Conservation (phyloP, 53 echinoderm and acorn worm species). For the Echinometra lucunter region DNA sequence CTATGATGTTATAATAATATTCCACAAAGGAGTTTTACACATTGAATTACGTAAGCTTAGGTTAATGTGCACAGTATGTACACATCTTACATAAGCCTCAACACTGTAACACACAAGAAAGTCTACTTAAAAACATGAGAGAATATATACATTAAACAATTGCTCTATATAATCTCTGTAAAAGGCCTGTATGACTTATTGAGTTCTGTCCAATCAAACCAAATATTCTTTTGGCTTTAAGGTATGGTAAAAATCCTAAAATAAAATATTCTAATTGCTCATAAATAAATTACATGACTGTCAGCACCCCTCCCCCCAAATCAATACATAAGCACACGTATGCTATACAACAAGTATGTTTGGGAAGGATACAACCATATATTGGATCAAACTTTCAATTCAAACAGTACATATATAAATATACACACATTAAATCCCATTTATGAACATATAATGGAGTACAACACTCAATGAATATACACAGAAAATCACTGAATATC, state of each 20-base stretch:
- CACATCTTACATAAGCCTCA: not conserved
- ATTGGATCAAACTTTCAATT: not conserved
- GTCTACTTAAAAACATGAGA: not conserved
- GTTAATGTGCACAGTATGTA: not conserved
- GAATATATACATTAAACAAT: not conserved
- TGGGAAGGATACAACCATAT: not conserved
- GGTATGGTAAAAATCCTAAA: not conserved
- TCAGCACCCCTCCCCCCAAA: not conserved
- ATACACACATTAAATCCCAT: slow-evolving; percentile 7
- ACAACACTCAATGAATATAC: slow-evolving; percentile 4
- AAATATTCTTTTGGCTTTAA: not conserved
- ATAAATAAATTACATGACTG: not conserved
- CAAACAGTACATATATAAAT: slow-evolving; percentile 39
- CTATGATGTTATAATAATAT: not conserved
- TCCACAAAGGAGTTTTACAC: not conserved
- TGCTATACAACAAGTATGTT: not conserved
- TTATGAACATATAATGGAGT: not conserved
- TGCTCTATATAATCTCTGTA: not conserved
- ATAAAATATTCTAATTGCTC: not conserved
- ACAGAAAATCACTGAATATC: not conserved
- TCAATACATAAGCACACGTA: not conserved
- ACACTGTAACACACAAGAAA: not conserved
- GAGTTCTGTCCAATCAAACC: not conserved
- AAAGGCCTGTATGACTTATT: not conserved
- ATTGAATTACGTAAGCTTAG: not conserved